Evolutionary conservation across 2,888 invertebrate genomes (phyloP).

Genomic region (Acronicta psi): DNA sequence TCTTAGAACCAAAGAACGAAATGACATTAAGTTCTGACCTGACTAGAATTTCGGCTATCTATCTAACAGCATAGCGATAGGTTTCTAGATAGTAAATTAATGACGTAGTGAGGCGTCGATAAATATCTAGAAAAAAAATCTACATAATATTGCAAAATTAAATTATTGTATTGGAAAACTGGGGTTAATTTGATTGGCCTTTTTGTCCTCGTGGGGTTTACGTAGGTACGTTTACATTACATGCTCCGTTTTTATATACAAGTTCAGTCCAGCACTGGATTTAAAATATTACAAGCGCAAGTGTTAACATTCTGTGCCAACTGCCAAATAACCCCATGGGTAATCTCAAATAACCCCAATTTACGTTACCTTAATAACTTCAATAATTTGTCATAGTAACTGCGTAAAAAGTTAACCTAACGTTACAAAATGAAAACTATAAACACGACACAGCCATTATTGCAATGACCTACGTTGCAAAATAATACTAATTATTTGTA

Average conservation of each 20-base stretch:
- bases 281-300: too few relatives aligned
- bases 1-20: slow-evolving; percentile 12
- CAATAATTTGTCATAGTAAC: slow-evolving; percentile 5
- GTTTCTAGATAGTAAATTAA: slow-evolving; percentile 45
- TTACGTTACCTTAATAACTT: neutral
- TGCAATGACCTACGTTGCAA: slow-evolving; percentile 56
- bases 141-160: slow-evolving; percentile 9
- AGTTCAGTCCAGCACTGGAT: too few relatives aligned
- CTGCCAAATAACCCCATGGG: too few relatives aligned
- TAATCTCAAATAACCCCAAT: neutral
- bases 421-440: slow-evolving; percentile 35
- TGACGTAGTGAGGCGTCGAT: slow-evolving; percentile 36
- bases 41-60: slow-evolving; percentile 41
- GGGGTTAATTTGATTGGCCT: neutral
- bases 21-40: slow-evolving; percentile 18
- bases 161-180: neutral
- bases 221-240: too few relatives aligned
- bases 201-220: too few relatives aligned
- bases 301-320: neutral
- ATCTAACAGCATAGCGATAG: slow-evolving; percentile 48
- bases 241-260: too few relatives aligned
- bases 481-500: slow-evolving; percentile 58
- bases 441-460: slow-evolving; percentile 50
- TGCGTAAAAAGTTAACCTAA: slow-evolving; percentile 35
- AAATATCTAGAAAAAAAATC: slow-evolving; percentile 7